A percentile compares a stretch with the other conserved stretches of the same genome.
These are phyloP conservation scores for Eriosoma lanigerum DNA, from an alignment of 1,140 invertebrate genomes.

Conservation along the genomic window DNA sequence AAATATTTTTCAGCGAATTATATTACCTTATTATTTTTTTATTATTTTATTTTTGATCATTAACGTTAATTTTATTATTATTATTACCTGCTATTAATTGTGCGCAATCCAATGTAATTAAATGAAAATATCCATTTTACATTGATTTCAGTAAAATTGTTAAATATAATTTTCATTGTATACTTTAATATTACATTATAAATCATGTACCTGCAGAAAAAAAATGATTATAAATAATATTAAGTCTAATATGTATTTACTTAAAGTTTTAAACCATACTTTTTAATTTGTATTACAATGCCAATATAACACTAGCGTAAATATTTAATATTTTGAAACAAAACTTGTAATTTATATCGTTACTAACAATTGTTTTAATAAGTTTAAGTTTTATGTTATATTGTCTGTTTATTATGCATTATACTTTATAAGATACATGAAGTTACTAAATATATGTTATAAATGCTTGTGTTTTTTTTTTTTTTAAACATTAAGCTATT, in stretches of 20 bases:
- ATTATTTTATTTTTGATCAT: conserved; percentile 9
- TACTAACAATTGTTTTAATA: conserved; percentile 7
- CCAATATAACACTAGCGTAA: conserved; percentile 5
- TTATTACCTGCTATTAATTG: too few species aligned
- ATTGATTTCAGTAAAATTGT: not conserved
- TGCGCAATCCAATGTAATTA: not conserved
- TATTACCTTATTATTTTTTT: not conserved
- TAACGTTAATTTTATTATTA: not conserved
- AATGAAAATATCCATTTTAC: not conserved
- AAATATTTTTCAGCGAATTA: not conserved
- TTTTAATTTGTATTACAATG: not conserved
- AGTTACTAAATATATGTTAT: conserved; percentile 25
- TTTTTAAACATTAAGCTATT: conserved; percentile 12
- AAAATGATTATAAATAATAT: not conserved
- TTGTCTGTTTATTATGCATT: conserved; percentile 31
- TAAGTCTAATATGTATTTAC: not conserved
- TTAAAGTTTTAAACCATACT: not conserved
- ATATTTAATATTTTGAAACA: not conserved
- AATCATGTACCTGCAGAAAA: not conserved
- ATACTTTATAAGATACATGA: conserved; percentile 5
- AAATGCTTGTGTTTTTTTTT: conserved; percentile 1
- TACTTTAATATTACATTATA: not conserved
- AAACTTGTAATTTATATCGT: conserved; percentile 1
- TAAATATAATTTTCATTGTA: not conserved
- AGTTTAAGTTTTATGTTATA: conserved; percentile 36